phyloP scores from a whole-genome alignment of 2,797 vertebrate genomes.

The Spizella passerina region DNA sequence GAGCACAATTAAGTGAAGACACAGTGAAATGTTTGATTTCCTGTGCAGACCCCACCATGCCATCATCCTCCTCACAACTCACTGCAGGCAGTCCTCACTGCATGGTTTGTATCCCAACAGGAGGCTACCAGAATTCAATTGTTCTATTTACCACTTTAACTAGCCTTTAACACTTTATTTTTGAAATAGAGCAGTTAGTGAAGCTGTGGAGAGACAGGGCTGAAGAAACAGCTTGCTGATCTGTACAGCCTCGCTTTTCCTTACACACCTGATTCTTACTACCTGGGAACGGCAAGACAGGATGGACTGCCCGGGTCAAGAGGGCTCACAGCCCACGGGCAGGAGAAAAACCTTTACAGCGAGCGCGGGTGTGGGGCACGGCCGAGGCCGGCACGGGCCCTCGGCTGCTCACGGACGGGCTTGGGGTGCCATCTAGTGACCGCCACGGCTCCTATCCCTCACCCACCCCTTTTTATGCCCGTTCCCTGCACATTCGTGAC shows the following conservation, averaged over 20 bases:
- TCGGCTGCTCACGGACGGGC: neutral
- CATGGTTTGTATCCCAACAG: neutral
- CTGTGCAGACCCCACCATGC: neutral
- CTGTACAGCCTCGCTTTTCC: neutral
- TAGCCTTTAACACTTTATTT: neutral
- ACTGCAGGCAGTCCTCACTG: neutral
- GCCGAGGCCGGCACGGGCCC: no score
- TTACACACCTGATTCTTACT: neutral
- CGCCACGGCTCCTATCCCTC: neutral
- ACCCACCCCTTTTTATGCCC: no score
- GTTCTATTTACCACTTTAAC: neutral
- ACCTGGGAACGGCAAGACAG: neutral
- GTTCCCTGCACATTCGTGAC: neutral
- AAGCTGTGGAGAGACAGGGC: neutral
- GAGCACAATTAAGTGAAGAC: neutral
- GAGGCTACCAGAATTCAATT: neutral
- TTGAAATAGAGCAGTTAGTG: neutral
- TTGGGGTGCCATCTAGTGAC: slow-evolving; percentile 1
- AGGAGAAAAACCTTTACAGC: neutral
- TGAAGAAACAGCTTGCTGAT: neutral
- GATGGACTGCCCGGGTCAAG: neutral
- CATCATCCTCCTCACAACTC: neutral
- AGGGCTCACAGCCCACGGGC: neutral
- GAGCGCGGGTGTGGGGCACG: neutral
- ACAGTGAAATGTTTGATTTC: neutral